phyloP scores from a whole-genome alignment of 2,888 invertebrate species.

The Rotaria macrura region DNA sequence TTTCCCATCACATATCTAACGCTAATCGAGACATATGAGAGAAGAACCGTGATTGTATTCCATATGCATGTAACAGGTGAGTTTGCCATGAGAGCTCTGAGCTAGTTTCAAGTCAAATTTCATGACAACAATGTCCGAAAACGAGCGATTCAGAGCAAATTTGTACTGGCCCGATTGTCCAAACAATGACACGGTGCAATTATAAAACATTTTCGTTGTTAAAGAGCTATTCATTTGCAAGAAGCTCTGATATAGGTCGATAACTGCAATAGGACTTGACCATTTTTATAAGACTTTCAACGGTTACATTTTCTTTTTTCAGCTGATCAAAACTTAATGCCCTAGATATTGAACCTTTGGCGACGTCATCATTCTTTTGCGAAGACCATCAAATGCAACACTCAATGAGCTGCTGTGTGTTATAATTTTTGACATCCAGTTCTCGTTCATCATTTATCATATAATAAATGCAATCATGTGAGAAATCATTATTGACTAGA shows the following conservation, averaged over 20 bases:
- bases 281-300: not conserved
- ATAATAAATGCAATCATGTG: too few relatives aligned
- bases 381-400: too few relatives aligned
- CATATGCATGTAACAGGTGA: not conserved
- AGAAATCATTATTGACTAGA: too few relatives aligned
- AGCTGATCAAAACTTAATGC: not conserved
- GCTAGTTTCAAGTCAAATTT: not conserved
- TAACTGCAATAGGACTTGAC: not conserved
- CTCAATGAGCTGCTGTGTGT: too few relatives aligned
- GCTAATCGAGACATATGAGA: not conserved
- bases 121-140: not conserved
- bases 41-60: not conserved
- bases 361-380: too few relatives aligned
- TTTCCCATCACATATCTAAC: too few relatives aligned
- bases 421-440: too few relatives aligned
- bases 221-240: not conserved
- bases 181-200: not conserved
- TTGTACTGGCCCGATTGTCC: not conserved
- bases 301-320: not conserved
- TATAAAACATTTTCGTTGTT: not conserved
- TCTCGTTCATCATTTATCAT: too few relatives aligned
- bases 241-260: not conserved
- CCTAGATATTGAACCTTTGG: not conserved
- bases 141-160: not conserved
- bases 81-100: too few relatives aligned